Percentiles rank a stretch among this genome's conserved stretches.
Evolutionary conservation across 1,140 invertebrate genomes (phyloP).

Genomic region (Brachionus rotundiformis): DNA sequence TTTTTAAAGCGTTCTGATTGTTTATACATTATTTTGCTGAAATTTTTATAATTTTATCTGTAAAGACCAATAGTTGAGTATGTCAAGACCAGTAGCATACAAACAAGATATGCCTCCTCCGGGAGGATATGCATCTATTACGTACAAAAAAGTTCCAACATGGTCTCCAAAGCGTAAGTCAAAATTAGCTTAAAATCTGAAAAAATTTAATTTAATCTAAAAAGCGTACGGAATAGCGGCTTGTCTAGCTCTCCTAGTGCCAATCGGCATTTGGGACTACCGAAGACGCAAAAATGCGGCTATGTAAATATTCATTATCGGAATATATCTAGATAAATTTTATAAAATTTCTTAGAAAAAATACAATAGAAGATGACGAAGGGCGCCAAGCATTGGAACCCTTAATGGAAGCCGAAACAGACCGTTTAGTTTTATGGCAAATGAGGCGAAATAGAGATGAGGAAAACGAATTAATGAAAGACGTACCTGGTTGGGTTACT

Average conservation of each 20-base stretch:
- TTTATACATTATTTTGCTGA: background rate
- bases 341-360: conserved; percentile 8
- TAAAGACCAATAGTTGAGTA: background rate
- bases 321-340: background rate
- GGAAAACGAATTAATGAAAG: conserved; percentile 80
- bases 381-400: conserved; percentile 74
- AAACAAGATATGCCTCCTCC: conserved; percentile 52
- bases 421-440: conserved; percentile 73
- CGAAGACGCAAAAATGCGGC: background rate
- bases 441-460: conserved; percentile 77
- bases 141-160: conserved; percentile 32
- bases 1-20: conserved; percentile 14
- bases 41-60: conserved; percentile 16
- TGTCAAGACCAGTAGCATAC: conserved; percentile 27
- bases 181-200: background rate
- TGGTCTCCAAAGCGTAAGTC: conserved; percentile 43
- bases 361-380: conserved; percentile 72
- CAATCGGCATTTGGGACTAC: conserved; percentile 51
- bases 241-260: background rate
- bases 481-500: conserved; percentile 80
- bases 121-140: conserved; percentile 29
- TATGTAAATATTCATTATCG: background rate
- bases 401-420: conserved; percentile 73
- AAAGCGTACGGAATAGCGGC: background rate
- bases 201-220: conserved; percentile 19